phyloP scores from a whole-genome alignment of 2,113 vertebrate genomes.

The Pseudorectes ferrugineus region DNA sequence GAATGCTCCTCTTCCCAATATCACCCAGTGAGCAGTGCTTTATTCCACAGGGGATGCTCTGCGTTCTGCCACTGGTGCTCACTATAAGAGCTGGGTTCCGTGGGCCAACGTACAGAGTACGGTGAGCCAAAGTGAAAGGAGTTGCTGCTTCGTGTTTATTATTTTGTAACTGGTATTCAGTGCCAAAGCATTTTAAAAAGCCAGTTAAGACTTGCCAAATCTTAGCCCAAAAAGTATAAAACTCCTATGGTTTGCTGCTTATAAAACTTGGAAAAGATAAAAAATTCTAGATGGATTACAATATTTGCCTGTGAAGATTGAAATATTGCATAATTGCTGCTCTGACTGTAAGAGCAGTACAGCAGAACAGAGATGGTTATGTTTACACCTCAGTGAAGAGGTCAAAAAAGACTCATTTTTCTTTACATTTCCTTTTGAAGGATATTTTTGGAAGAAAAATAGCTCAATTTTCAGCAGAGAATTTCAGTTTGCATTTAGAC shows the following conservation, averaged over 20 bases:
- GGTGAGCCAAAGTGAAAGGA: background rate
- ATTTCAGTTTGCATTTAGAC: background rate
- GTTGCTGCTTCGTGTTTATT: background rate
- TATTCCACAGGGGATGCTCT: background rate
- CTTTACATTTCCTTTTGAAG: conserved; percentile 27
- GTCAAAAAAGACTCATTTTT: background rate
- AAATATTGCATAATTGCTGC: conserved; percentile 4
- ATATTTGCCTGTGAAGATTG: background rate
- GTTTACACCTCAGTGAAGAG: background rate
- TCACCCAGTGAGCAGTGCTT: background rate
- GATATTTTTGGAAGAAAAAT: conserved; percentile 11
- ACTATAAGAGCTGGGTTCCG: background rate
- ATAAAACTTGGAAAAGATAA: conserved; percentile 28
- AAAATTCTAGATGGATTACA: background rate
- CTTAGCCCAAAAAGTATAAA: conserved; percentile 11
- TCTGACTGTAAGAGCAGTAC: background rate
- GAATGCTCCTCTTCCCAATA: background rate
- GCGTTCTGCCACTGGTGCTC: background rate
- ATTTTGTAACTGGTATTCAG: background rate
- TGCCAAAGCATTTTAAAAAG: background rate
- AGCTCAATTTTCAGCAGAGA: background rate
- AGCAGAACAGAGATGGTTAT: background rate
- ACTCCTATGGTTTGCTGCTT: background rate
- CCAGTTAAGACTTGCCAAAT: background rate
- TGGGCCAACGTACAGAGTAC: background rate